Conservation (phyloP, 2,797 vertebrate species). For the Myiothlypis chrysogaster region DNA sequence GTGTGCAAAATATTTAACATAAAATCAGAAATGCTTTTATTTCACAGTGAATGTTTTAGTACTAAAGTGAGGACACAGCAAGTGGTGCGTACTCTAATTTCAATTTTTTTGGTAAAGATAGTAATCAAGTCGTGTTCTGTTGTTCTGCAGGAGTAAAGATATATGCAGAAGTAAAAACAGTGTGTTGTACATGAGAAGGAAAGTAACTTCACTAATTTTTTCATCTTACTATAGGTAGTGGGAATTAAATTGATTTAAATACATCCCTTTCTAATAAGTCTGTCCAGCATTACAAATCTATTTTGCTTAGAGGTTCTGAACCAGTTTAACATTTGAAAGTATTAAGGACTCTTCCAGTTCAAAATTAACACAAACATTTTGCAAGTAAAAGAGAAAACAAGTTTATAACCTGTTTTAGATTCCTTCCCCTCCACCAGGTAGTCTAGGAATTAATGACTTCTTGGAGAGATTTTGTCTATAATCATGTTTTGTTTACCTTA, state of each 20-base stretch:
- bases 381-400: not conserved
- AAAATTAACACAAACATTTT: not conserved
- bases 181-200: not conserved
- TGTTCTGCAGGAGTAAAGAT: not conserved
- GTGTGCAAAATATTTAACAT: not conserved
- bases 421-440: not conserved
- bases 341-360: not conserved
- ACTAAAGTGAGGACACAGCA: not conserved
- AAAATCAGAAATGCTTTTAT: not conserved
- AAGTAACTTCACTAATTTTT: not conserved
- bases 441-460: not conserved
- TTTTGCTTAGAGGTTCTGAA: not conserved
- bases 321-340: not conserved
- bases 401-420: not conserved
- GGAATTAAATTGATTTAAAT: slow-evolving; percentile 18
- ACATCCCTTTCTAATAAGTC: not conserved
- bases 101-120: not conserved
- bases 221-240: not conserved
- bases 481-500: not conserved
- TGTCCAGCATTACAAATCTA: not conserved
- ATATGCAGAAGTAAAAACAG: not conserved
- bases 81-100: not conserved
- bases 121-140: not conserved
- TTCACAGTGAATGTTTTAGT: not conserved
- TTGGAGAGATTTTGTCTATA: not conserved